Base-by-base conservation (phyloP, 2,797 vertebrate genomes). In the Microctenopoma lineatum region DNA sequence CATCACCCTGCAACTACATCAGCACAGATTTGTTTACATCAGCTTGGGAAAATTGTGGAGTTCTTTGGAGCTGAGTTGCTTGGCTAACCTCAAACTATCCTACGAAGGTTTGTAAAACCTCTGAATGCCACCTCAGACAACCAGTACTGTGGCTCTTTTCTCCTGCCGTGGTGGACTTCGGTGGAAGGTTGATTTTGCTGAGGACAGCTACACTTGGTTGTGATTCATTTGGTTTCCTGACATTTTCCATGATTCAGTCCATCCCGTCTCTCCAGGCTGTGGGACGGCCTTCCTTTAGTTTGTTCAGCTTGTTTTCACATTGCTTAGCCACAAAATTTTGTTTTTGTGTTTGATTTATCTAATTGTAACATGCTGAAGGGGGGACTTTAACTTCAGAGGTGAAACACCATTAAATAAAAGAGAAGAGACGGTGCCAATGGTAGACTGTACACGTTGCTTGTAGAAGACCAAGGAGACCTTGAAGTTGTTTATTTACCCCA, bases 291-390 rank as follows among this genome's bases (percentile, higher is more conserved):
- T 66, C 66, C 51, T 75, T 80, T 56, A 54, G 48, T 79, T 54
- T 26, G 7, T 42, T 75, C 54, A 66, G 52, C 41, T 86, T 81
- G 59, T 81, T 85, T 86, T 81, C 75, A 59, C 71, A 81, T 78
- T 85, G 61, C 61, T 87, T 71, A 79, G 68, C 72, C 52, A 42
- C 58, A 80, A 71, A 65, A 63, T 58, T 79, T 76, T 79, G 68
- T 86, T 83, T 84, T 57, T 84, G 84, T 60, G 55, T 90, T 87
- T 84, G 60, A 83, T 80, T 85, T 84, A 79, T 80, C 62, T 85
- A 78, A 85, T 87, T 87, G 75, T 79, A 80, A 84, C 77, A 80
- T 85, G 64, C 51, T 27, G 39, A 73, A 59, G 80, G 60, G 70
- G 79, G 68, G 41, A 68, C 50, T 79, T 83, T 89, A 29, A 67